These are phyloP conservation scores for Sorex araneus DNA, from an alignment of 2,113 vertebrate species.

Conservation along the genomic window DNA sequence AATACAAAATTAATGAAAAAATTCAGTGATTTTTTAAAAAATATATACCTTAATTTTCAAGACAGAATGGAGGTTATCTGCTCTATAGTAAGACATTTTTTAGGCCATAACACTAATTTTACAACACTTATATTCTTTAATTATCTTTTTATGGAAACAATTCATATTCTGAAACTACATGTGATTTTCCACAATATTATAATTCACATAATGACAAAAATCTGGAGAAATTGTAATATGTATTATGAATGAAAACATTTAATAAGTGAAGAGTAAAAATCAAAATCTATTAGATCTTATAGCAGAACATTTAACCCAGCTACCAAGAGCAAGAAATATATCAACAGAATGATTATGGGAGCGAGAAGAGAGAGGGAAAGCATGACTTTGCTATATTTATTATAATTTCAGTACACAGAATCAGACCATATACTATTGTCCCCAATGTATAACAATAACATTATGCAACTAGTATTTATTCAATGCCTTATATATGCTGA, in stretches of 20 bases:
- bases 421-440: background rate
- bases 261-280: background rate
- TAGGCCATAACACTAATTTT: conserved; percentile 20
- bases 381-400: background rate
- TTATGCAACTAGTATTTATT: background rate
- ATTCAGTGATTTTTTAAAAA: conserved; percentile 30
- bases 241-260: conserved; percentile 30
- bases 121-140: background rate
- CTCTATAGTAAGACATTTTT: background rate
- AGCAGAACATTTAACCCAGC: conserved; percentile 1
- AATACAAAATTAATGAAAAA: conserved; percentile 23
- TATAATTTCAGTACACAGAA: conserved; percentile 45
- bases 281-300: background rate
- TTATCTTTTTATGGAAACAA: conserved; percentile 30
- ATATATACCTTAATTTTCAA: conserved; percentile 34
- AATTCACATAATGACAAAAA: conserved; percentile 57
- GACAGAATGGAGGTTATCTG: background rate
- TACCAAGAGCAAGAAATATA: background rate
- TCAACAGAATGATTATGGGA: background rate
- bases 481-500: background rate
- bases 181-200: conserved; percentile 16
- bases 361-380: too few relatives aligned
- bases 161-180: conserved; percentile 8
- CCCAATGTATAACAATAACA: background rate
- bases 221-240: background rate